These are phyloP conservation scores for Phrynocephalus forsythii DNA, from an alignment of 2,797 vertebrate species.

Conservation along the genomic window DNA sequence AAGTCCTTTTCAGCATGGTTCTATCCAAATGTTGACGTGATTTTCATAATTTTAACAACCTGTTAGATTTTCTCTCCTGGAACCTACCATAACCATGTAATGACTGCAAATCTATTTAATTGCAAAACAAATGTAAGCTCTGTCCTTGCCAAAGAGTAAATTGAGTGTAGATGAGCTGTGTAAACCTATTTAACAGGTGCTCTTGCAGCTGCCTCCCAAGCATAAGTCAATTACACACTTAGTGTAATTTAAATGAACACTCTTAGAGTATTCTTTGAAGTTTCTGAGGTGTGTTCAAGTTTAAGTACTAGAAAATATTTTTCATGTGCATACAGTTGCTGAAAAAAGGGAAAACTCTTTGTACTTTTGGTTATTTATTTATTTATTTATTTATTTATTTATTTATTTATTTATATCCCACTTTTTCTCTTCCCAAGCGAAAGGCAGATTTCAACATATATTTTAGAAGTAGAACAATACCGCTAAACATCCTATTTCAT, in stretches of 20 bases:
- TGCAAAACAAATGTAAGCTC: slow-evolving; percentile 45
- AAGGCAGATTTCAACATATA: too few relatives aligned
- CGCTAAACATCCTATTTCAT: too few relatives aligned
- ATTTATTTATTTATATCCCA: too few relatives aligned
- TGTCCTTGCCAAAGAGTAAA: slow-evolving; percentile 42
- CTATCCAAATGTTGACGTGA: slow-evolving; percentile 5
- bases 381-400: background rate
- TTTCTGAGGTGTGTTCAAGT: background rate
- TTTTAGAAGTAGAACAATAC: too few relatives aligned
- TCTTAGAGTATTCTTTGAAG: slow-evolving; percentile 8
- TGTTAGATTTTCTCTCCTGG: slow-evolving; percentile 16
- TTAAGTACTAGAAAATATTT: background rate
- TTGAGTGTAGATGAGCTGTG: slow-evolving; percentile 40
- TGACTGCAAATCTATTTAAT: slow-evolving; percentile 48
- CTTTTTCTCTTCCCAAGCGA: too few relatives aligned
- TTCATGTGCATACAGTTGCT: background rate
- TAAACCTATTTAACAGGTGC: slow-evolving; percentile 40
- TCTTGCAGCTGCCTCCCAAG: slow-evolving; percentile 42
- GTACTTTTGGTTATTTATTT: too few relatives aligned
- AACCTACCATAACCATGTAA: slow-evolving; percentile 27
- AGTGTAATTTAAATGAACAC: slow-evolving; percentile 46
- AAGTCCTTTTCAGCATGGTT: background rate
- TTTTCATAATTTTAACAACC: slow-evolving; percentile 1
- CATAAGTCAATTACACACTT: slow-evolving; percentile 42
- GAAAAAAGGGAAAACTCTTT: background rate